These are phyloP conservation scores for Epirrhoe tristata DNA, from an alignment of 2,888 invertebrate species.

Conservation along the genomic window DNA sequence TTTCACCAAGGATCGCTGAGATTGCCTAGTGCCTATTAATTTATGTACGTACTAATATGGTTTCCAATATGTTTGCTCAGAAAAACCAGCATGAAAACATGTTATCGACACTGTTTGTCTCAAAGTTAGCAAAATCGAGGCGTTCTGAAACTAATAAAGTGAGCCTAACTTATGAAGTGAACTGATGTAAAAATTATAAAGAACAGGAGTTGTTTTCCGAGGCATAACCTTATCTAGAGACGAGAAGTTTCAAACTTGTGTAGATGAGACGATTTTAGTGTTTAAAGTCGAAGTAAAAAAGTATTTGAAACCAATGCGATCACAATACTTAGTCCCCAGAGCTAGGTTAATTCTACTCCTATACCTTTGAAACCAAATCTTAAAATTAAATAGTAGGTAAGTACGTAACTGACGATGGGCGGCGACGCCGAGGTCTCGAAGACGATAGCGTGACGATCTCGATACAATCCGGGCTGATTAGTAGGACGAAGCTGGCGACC, in stretches of 20 bases:
- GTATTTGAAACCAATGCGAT: background rate
- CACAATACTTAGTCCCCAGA: background rate
- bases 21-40: too few relatives aligned
- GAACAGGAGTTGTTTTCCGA: constrained; percentile 38
- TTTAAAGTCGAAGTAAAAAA: background rate
- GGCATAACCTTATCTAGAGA: constrained; percentile 38
- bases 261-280: constrained; percentile 10
- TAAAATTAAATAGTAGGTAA: too few relatives aligned
- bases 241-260: constrained; percentile 26
- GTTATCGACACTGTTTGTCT: background rate
- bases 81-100: background rate
- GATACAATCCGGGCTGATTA: too few relatives aligned
- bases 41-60: too few relatives aligned
- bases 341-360: too few relatives aligned
- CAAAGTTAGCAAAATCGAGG: constrained; percentile 4
- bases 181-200: constrained; percentile 38
- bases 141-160: constrained; percentile 20
- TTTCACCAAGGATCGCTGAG: too few relatives aligned
- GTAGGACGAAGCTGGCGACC: too few relatives aligned
- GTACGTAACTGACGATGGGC: too few relatives aligned
- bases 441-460: too few relatives aligned
- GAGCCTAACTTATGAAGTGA: constrained; percentile 27
- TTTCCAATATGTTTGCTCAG: background rate
- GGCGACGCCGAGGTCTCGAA: too few relatives aligned
- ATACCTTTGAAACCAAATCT: too few relatives aligned